Evolutionary conservation across 2,113 vertebrate species (phyloP).

Genomic region (cattle (Bos taurus)): ARS-UCD2.0 NC_037338.1:19794001-19794500

Average conservation of each 20-base stretch:
- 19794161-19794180: not conserved
- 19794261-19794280: conserved; percentile 47
- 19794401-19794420: not conserved
- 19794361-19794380: not conserved
- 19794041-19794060: not conserved
- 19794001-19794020: not conserved
- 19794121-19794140: not conserved
- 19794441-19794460: not conserved
- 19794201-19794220: not conserved
- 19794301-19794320: not conserved
- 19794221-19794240: not conserved
- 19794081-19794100: not conserved
- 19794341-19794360: not conserved
- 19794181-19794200: not conserved
- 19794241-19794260: conserved; percentile 15
- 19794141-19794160: not conserved
- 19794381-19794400: not conserved
- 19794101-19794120: not conserved
- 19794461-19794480: not conserved
- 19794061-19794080: not conserved
- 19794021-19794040: not conserved
- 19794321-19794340: not conserved
- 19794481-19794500: not conserved
- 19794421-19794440: not conserved
- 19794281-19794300: conserved; percentile 44